Conservation (phyloP, 2,888 invertebrate species). For the Lasioglossum vierecki region DNA sequence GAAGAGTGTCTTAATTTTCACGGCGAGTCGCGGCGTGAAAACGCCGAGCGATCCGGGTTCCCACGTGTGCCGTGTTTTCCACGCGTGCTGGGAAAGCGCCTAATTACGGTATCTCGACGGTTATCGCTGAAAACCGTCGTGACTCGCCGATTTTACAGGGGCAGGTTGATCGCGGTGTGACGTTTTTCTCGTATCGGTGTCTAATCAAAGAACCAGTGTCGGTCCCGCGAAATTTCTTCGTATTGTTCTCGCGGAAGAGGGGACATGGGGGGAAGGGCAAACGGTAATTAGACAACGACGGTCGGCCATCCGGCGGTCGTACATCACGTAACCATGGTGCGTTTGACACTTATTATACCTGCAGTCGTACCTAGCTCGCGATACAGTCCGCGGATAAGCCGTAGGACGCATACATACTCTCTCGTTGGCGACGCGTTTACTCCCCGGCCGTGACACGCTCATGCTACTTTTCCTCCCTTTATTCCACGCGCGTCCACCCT, state of each 20-base stretch:
- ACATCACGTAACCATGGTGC: conserved; percentile 59
- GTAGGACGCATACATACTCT: conserved; percentile 21
- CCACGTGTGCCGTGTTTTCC: not conserved
- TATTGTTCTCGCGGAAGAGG: conserved; percentile 25
- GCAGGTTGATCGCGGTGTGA: not conserved
- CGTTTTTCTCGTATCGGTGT: not conserved
- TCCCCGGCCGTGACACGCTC: conserved; percentile 30
- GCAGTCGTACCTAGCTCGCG: conserved; percentile 21
- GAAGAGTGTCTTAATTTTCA: not conserved
- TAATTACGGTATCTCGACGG: not conserved
- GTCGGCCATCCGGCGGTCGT: conserved; percentile 42
- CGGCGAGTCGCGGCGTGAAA: not conserved
- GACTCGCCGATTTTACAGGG: not conserved
- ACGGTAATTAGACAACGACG: conserved; percentile 52
- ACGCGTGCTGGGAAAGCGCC: not conserved
- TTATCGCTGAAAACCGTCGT: not conserved
- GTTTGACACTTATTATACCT: conserved; percentile 60
- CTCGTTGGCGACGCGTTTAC: conserved; percentile 43
- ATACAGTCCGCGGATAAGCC: conserved; percentile 59
- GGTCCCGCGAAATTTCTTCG: conserved; percentile 38
- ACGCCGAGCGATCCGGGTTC: not conserved
- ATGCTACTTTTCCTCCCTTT: conserved; percentile 33
- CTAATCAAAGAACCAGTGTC: not conserved
- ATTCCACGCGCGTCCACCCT: not conserved
- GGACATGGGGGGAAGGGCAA: not conserved